These are phyloP conservation scores for Apteryx owenii DNA, from an alignment of 2,113 vertebrate species.

Conservation along the genomic window DNA sequence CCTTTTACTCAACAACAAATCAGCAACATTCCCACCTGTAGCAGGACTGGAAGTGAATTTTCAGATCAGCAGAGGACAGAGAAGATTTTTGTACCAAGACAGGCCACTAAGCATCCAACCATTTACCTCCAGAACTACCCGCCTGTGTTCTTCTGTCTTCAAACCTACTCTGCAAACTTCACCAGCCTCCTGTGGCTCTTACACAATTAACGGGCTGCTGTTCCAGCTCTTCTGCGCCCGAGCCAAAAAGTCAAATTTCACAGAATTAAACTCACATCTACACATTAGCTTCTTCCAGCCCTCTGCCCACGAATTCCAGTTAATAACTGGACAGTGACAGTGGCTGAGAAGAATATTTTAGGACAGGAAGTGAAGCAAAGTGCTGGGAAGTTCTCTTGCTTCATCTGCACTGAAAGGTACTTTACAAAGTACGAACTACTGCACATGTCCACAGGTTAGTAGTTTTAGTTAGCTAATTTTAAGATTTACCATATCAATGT, in stretches of 20 bases:
- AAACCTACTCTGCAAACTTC: background rate
- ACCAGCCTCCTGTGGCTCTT: background rate
- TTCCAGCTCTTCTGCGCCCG: background rate
- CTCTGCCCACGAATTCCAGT: background rate
- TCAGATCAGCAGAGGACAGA: background rate
- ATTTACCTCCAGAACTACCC: background rate
- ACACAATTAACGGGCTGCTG: accelerated
- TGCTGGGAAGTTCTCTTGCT: accelerated
- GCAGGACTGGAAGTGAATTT: background rate
- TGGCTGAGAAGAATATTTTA: background rate
- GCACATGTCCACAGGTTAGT: accelerated
- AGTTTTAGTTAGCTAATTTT: background rate
- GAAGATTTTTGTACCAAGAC: background rate
- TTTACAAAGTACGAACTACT: background rate
- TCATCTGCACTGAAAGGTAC: accelerated
- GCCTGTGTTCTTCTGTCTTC: background rate
- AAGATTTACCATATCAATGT: background rate
- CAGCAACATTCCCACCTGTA: background rate
- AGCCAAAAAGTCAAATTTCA: background rate
- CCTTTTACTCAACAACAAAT: background rate
- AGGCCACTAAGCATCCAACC: background rate
- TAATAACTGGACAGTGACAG: background rate
- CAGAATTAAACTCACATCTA: background rate
- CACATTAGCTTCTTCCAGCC: background rate
- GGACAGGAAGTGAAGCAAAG: background rate